Evolutionary conservation across 2,888 invertebrate species (phyloP).

Genomic region (Catocala nupta): DNA sequence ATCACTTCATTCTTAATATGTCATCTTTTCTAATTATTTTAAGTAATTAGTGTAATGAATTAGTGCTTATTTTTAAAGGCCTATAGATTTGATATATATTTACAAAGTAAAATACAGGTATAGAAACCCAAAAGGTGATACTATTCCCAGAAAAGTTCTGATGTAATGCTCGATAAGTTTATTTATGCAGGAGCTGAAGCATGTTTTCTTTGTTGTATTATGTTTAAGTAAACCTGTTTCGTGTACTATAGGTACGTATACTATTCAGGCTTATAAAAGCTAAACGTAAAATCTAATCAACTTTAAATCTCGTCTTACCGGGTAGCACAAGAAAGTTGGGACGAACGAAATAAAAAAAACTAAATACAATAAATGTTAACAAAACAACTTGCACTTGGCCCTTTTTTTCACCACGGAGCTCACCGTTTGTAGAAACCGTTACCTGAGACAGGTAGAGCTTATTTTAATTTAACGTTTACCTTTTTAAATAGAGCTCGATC

Average conservation of each 20-base stretch:
- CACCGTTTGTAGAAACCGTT: slow-evolving; percentile 23
- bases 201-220: no score
- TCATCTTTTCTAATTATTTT: not conserved
- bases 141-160: no score
- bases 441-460: slow-evolving; percentile 36
- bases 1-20: not conserved
- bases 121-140: no score
- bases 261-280: not conserved
- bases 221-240: no score
- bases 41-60: no score
- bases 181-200: no score
- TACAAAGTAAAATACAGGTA: no score
- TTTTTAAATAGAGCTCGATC: slow-evolving; percentile 4
- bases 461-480: slow-evolving; percentile 9
- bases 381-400: not conserved
- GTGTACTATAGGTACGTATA: not conserved
- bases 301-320: not conserved
- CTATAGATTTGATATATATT: no score
- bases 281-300: not conserved
- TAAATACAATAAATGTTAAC: slow-evolving; percentile 10
- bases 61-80: no score
- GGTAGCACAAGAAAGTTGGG: not conserved
- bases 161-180: no score
- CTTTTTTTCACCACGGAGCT: slow-evolving; percentile 2
- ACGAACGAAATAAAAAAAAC: not conserved